Evolutionary conservation across 2,888 invertebrate genomes (phyloP).

Genomic region (Rhagophthalmus giganteus): DNA sequence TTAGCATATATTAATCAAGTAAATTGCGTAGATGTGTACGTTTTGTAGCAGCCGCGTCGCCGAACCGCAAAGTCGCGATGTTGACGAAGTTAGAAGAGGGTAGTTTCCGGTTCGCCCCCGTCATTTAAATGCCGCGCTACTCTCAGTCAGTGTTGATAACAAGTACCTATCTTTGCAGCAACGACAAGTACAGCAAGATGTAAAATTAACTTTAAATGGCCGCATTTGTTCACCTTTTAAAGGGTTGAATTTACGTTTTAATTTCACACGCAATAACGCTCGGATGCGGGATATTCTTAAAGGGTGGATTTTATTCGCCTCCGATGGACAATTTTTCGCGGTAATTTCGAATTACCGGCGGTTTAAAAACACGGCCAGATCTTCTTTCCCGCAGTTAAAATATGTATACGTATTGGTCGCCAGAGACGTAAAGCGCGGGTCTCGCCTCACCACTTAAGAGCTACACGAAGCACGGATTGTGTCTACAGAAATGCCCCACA

Average conservation of each 20-base stretch:
- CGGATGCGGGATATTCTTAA: conserved; percentile 48
- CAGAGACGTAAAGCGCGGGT: conserved; percentile 42
- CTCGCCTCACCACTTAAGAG: conserved; percentile 34
- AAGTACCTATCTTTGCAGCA: conserved; percentile 31
- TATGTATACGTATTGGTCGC: conserved; percentile 53
- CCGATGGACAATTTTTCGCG: conserved; percentile 51
- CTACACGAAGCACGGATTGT: conserved; percentile 34
- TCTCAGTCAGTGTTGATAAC: conserved; percentile 32
- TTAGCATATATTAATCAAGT: too few species aligned
- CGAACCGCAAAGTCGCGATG: conserved; percentile 19
- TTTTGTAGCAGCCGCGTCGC: conserved; percentile 16
- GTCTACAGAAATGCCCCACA: conserved; percentile 28
- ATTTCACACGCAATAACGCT: conserved; percentile 58
- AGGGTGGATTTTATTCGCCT: conserved; percentile 53
- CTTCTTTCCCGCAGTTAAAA: conserved; percentile 43
- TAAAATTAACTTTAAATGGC: conserved; percentile 46
- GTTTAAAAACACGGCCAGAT: conserved; percentile 36
- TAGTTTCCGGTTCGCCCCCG: conserved; percentile 20
- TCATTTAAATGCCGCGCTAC: conserved; percentile 32
- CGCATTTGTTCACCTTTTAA: conserved; percentile 46
- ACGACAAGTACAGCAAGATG: conserved; percentile 39
- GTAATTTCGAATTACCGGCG: conserved; percentile 52
- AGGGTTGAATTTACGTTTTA: conserved; percentile 54
- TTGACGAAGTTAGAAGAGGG: conserved; percentile 23
- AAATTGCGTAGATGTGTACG: conserved; percentile 14